Percentiles rank a stretch among this genome's conserved stretches.
These are phyloP conservation scores for Pseudomyrmex sp. DNA, from an alignment of 1,140 invertebrate species.

Conservation along the genomic window DNA sequence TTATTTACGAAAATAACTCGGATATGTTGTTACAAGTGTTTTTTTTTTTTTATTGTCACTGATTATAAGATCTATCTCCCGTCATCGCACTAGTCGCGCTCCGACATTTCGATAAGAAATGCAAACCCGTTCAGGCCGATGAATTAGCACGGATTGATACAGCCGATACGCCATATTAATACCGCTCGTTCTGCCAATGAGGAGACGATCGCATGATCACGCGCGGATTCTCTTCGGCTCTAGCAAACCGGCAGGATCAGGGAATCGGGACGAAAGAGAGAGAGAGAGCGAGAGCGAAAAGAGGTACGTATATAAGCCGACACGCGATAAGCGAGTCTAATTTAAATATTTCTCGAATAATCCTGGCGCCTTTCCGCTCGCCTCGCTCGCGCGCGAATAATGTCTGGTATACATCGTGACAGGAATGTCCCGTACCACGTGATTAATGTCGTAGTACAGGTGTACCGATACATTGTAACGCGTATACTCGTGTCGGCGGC, in stretches of 20 bases:
- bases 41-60: slow-evolving; percentile 29
- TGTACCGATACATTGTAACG: slow-evolving; percentile 59
- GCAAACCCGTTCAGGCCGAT: slow-evolving; percentile 25
- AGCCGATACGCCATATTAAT: slow-evolving; percentile 42
- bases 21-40: slow-evolving; percentile 21
- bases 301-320: slow-evolving; percentile 49
- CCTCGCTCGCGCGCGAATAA: slow-evolving; percentile 53
- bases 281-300: not conserved
- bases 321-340: slow-evolving; percentile 60
- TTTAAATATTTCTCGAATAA: slow-evolving; percentile 63
- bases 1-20: slow-evolving; percentile 14
- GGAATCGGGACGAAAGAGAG: slow-evolving; percentile 27
- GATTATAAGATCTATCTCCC: slow-evolving; percentile 11
- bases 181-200: slow-evolving; percentile 24
- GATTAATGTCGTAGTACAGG: slow-evolving; percentile 69
- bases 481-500: slow-evolving; percentile 36
- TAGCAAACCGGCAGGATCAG: not conserved
- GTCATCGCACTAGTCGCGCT: not conserved
- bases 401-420: slow-evolving; percentile 60
- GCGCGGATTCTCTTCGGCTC: slow-evolving; percentile 13
- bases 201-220: slow-evolving; percentile 22
- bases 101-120: slow-evolving; percentile 34
- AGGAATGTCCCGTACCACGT: slow-evolving; percentile 57
- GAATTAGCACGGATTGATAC: slow-evolving; percentile 35
- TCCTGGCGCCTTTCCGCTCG: slow-evolving; percentile 43